A percentile compares a stretch with the other conserved stretches of the same genome.
These are phyloP conservation scores for Brachypterus glaber DNA, from an alignment of 2,888 invertebrate species.

Conservation along the genomic window DNA sequence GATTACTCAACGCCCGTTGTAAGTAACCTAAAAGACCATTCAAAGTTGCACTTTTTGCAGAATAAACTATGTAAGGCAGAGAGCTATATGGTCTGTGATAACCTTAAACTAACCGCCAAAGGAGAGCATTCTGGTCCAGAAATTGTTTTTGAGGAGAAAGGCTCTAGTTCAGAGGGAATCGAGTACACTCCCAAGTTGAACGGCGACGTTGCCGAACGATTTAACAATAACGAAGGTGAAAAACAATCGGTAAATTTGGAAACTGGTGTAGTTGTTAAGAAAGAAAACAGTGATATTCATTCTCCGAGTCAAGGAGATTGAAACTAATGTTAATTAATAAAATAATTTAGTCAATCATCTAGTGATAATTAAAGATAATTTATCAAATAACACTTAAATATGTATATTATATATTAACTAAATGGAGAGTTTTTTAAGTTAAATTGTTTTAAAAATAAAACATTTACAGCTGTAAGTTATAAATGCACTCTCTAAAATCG, in stretches of 20 bases:
- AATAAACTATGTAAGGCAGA: constrained; percentile 49
- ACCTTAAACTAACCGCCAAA: constrained; percentile 49
- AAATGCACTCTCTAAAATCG: too few species aligned
- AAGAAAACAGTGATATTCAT: constrained; percentile 25
- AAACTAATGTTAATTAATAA: too few species aligned
- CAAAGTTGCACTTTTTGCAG: constrained; percentile 63
- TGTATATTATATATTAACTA: too few species aligned
- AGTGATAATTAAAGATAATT: constrained; percentile 31
- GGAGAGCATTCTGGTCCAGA: constrained; percentile 37
- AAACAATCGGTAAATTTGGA: constrained; percentile 38
- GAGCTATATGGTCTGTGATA: constrained; percentile 52
- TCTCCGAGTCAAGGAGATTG: constrained; percentile 13
- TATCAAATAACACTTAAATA: constrained; percentile 25
- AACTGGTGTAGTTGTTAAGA: constrained; percentile 36
- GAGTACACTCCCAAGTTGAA: constrained; percentile 28
- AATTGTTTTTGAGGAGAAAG: constrained; percentile 31
- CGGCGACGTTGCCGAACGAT: constrained; percentile 27
- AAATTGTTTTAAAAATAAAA: too few species aligned
- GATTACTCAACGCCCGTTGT: constrained; percentile 70
- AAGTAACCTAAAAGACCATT: constrained; percentile 67
- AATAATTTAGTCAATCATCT: constrained; percentile 37
- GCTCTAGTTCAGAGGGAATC: constrained; percentile 21
- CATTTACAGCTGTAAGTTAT: too few species aligned
- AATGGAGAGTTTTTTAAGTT: too few species aligned
- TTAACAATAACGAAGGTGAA: constrained; percentile 37